Base-by-base conservation (phyloP, 2,888 invertebrate genomes). In the Napeogenes sylphis region DNA sequence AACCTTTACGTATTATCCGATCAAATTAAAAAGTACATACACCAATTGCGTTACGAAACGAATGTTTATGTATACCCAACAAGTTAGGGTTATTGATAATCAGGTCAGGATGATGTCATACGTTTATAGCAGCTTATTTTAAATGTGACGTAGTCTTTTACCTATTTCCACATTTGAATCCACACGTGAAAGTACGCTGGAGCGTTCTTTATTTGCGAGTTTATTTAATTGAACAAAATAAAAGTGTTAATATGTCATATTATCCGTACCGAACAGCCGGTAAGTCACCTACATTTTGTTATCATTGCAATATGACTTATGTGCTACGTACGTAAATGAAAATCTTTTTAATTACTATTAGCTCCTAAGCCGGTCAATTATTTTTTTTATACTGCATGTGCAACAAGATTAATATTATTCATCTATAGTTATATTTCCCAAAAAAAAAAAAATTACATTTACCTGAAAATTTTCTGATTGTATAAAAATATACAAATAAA, bases 101-200 rank as follows among this genome's bases (percentile, higher is more conserved):
- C 83, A 82, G 87, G 87, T 73, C 83, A 42, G 82, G 78, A 82
- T 90, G 90, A 89, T 87, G 86, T 90, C 89, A 89, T 85, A n/a
- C n/a, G 30, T 21, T 51, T 51, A 30, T 30, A 79, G 69, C 68
- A 72, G 75, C 76, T 84, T 86, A 87, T 85, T 88, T 88, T 88
- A 88, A 84, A 83, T 77, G 85, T 89, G 87, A 90, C 88, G 87
- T 83, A 73, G 69, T 72, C 71, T 70, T 77, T 74, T 77, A 82
- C 66, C 68, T 71, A 74, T 74, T 77, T 81, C 82, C 72, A 82
- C 84, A 80, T 76, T 71, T 72, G 77, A 77, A 75, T 75, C 76
- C 74, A 79, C 76, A 67, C 77, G 67, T 62, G 63, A 69, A 71
- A 72, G 75, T 75, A 74, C 71, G 72, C 68, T 66, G 55, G 53